These are phyloP conservation scores for Salvelinus sp. DNA, from an alignment of 2,113 vertebrate genomes.

Conservation along the genomic window DNA sequence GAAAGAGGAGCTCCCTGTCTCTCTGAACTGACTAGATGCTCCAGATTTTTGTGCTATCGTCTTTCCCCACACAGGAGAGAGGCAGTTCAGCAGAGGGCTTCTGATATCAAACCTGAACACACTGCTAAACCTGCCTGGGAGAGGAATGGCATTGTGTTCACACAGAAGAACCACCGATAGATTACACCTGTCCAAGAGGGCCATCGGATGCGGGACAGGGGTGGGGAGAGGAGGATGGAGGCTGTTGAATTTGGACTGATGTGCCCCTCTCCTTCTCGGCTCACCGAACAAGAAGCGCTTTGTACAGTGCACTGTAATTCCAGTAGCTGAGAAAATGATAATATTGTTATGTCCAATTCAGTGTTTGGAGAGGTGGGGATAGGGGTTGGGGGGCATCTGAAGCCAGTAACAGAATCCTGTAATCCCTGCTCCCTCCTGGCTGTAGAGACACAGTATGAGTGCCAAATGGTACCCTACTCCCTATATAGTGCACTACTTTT, in stretches of 20 bases:
- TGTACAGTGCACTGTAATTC: slow-evolving; percentile 57
- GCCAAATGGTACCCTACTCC: too few relatives aligned
- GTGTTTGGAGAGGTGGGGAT: background rate
- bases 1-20: slow-evolving; percentile 40
- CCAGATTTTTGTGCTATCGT: slow-evolving; percentile 48
- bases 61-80: background rate
- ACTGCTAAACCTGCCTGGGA: background rate
- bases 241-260: background rate
- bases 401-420: background rate
- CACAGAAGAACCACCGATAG: background rate
- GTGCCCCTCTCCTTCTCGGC: background rate
- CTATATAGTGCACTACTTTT: too few relatives aligned
- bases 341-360: slow-evolving; percentile 22
- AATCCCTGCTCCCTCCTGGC: background rate
- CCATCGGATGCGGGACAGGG: background rate
- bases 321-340: slow-evolving; percentile 62
- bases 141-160: slow-evolving; percentile 14
- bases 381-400: background rate
- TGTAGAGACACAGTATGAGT: too few relatives aligned
- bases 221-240: background rate
- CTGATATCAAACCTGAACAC: background rate
- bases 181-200: background rate
- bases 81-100: background rate
- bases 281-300: slow-evolving; percentile 51
- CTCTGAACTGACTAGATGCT: slow-evolving; percentile 38